Evolutionary conservation across 2,113 vertebrate genomes (phyloP).

Genomic region (Panthera uncia): DNA sequence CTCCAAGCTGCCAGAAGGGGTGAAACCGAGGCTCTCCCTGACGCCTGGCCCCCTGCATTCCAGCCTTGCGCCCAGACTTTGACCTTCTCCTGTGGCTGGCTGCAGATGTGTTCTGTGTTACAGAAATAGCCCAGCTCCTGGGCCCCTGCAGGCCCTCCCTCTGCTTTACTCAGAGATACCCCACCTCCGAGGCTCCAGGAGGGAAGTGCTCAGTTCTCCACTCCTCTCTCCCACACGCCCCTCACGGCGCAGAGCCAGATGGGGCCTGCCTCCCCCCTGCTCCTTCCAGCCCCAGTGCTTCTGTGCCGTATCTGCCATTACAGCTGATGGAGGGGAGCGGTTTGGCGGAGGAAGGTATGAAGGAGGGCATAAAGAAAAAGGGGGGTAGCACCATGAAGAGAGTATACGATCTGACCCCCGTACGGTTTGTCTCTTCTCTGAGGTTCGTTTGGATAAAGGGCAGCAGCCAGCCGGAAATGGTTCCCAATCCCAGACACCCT

Average conservation of each 20-base stretch:
- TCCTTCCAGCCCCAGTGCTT: background rate
- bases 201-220: background rate
- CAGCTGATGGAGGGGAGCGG: background rate
- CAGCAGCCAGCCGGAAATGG: background rate
- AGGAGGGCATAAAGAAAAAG: background rate
- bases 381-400: background rate
- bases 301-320: background rate
- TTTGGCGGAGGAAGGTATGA: background rate
- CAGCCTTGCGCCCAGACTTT: slow-evolving; percentile 68
- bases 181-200: slow-evolving; percentile 11
- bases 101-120: slow-evolving; percentile 59
- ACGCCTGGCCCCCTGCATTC: slow-evolving; percentile 71
- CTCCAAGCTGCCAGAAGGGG: slow-evolving; percentile 30
- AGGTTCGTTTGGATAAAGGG: background rate
- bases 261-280: background rate
- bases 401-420: background rate
- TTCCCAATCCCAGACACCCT: background rate
- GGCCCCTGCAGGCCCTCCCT: background rate
- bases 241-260: background rate
- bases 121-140: slow-evolving; percentile 62
- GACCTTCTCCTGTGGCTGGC: slow-evolving; percentile 72
- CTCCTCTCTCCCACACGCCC: background rate
- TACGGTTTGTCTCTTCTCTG: background rate
- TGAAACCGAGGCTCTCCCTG: background rate
- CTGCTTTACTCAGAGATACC: background rate